phyloP scores from a whole-genome alignment of 2,888 invertebrate species.

The Mesorhabditis belari region DNA sequence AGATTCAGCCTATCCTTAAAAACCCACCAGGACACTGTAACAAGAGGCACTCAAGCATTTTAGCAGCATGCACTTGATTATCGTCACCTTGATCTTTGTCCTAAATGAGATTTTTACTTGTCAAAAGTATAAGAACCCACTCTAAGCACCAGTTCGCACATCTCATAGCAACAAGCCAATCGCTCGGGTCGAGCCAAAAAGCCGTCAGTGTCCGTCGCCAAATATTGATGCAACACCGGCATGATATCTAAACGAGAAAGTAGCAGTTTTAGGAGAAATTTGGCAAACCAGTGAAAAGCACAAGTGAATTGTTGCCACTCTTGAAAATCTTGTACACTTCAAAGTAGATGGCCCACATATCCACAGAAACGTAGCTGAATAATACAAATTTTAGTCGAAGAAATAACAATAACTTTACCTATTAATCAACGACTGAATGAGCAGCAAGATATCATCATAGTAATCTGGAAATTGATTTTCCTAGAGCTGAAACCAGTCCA shows the following conservation, averaged over 20 bases:
- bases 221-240: conserved; percentile 94
- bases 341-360: conserved; percentile 74
- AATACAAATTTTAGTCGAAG: no score
- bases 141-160: conserved; percentile 64
- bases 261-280: background rate
- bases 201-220: conserved; percentile 86
- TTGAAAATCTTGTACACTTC: conserved; percentile 72
- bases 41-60: conserved; percentile 80
- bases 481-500: background rate
- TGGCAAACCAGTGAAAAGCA: conserved; percentile 61
- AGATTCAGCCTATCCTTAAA: no score
- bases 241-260: conserved; percentile 72
- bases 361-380: conserved; percentile 76
- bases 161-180: conserved; percentile 82
- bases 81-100: conserved; percentile 72
- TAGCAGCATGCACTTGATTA: conserved; percentile 90
- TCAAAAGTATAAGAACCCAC: conserved; percentile 8
- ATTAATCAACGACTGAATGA: conserved; percentile 85
- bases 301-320: conserved; percentile 84
- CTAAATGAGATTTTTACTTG: background rate
- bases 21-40: conserved; percentile 73
- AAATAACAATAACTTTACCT: no score
- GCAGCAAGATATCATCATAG: conserved; percentile 88
- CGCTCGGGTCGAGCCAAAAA: conserved; percentile 85
- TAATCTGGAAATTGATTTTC: conserved; percentile 65